Base-by-base conservation (phyloP, 2,888 invertebrate species). In the Macaria liturata region DNA sequence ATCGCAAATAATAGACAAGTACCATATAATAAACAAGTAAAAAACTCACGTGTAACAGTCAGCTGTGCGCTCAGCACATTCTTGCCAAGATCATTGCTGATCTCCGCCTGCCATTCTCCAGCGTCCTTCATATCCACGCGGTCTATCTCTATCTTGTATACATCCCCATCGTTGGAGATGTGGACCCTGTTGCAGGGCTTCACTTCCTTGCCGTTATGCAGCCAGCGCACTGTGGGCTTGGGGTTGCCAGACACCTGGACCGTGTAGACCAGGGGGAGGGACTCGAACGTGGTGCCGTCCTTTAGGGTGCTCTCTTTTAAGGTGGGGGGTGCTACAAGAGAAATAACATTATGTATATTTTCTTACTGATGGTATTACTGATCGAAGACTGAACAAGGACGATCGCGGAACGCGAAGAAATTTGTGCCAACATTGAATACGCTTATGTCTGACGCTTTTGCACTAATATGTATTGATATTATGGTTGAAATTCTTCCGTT, bases 21-120 rank as follows among this genome's bases (percentile, higher is more conserved):
- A 7, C 1, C 34, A 6, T 37, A 37, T 4, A 37, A 7, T 37
- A 37, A 6, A 6, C 34, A 32, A 45, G 9, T 4, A 43, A 32
- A 56, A 20, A 39, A 91, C 94, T 93, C 84, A 96, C 96, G 94
- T 60, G 94, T 94, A 45, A 98, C 94, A 32, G 94, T 94, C 8
- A 98, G 88, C 42, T 94, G 93, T 32, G 96, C 97, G 74, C 95
- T 94, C 62, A 94, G 92, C 49, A 93, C 92, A 61, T 95, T 95
- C 80, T 96, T 96, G 53, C 98, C 98, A 49, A 96, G 93, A 74
- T 96, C 95, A 81, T 98, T 98, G 71, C 94, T 94, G 53, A 98
- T 93, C 61, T 95, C 94, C 59, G 97, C 96, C 69, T 96, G 95
- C 91, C 97, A 98, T 59, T 94, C 92, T 7, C 96, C 97, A n/a